These are phyloP conservation scores for Blastobasis lacticolella DNA, from an alignment of 2,888 invertebrate genomes.

Conservation along the genomic window DNA sequence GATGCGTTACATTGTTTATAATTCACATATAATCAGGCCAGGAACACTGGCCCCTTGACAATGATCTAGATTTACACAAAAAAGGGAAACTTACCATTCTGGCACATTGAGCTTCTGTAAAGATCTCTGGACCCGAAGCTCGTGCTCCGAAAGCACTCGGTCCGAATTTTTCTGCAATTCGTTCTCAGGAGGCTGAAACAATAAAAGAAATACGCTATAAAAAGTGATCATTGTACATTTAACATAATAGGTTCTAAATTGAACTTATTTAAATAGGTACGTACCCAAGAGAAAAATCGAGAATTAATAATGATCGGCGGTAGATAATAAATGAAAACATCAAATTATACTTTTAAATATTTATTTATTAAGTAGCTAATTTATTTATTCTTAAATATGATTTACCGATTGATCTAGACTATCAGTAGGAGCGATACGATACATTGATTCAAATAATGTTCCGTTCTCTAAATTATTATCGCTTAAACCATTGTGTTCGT, in stretches of 20 bases:
- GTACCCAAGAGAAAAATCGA: too few species aligned
- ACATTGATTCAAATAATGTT: slow-evolving; percentile 34
- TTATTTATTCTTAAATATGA: slow-evolving; percentile 7
- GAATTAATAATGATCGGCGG: too few species aligned
- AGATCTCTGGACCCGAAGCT: slow-evolving; percentile 93
- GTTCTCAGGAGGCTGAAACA: slow-evolving; percentile 92
- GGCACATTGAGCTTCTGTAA: slow-evolving; percentile 95
- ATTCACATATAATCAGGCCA: too few species aligned
- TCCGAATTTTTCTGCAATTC: slow-evolving; percentile 90
- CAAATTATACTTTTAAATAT: too few species aligned
- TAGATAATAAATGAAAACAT: too few species aligned
- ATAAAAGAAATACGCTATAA: slow-evolving; percentile 13
- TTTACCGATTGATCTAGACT: slow-evolving; percentile 43
- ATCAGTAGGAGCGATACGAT: slow-evolving; percentile 45
- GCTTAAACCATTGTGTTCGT: slow-evolving; percentile 17
- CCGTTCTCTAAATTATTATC: slow-evolving; percentile 22
- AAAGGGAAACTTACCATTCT: slow-evolving; percentile 81
- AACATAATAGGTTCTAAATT: too few species aligned
- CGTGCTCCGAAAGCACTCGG: slow-evolving; percentile 93
- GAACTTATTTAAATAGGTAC: too few species aligned
- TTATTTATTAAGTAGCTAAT: too few species aligned
- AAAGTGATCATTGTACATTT: too few species aligned
- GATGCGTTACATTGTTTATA: too few species aligned
- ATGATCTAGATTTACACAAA: too few species aligned
- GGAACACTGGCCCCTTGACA: too few species aligned